Conservation (phyloP, 2,797 vertebrate species). For the Poecilia picta region DNA sequence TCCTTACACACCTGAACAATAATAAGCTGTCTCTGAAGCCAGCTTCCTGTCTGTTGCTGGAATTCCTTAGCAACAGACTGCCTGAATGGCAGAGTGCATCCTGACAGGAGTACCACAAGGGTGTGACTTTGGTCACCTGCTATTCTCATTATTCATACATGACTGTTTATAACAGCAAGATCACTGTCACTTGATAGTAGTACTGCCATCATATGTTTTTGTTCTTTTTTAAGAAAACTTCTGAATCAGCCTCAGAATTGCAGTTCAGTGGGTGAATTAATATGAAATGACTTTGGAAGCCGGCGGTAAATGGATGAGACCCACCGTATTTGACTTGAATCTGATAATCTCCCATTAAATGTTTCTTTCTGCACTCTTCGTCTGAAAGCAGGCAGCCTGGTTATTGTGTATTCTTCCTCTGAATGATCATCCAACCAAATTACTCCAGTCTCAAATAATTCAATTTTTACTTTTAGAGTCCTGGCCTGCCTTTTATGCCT, state of each 20-base stretch:
- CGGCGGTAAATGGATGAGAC: background rate
- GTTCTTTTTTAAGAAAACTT: background rate
- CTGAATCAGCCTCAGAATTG: background rate
- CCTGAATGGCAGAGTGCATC: background rate
- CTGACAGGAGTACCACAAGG: background rate
- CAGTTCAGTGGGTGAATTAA: background rate
- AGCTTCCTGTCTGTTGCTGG: background rate
- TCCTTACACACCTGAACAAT: background rate
- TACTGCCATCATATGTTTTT: background rate
- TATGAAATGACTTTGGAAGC: background rate
- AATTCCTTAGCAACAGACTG: background rate
- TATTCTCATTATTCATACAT: background rate
- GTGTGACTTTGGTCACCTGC: background rate
- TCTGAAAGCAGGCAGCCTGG: background rate
- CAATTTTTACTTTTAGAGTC: conserved; percentile 26
- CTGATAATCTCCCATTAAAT: background rate
- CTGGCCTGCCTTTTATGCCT: conserved; percentile 12
- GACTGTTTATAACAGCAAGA: background rate
- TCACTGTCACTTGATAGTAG: background rate
- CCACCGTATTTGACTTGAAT: background rate
- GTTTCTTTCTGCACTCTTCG: background rate
- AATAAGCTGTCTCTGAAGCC: background rate
- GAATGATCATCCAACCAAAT: background rate
- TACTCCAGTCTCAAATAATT: conserved; percentile 6
- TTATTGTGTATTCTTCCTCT: background rate